phyloP scores from a whole-genome alignment of 2,113 vertebrate species.

The Boulengeromyrus knoepffleri region DNA sequence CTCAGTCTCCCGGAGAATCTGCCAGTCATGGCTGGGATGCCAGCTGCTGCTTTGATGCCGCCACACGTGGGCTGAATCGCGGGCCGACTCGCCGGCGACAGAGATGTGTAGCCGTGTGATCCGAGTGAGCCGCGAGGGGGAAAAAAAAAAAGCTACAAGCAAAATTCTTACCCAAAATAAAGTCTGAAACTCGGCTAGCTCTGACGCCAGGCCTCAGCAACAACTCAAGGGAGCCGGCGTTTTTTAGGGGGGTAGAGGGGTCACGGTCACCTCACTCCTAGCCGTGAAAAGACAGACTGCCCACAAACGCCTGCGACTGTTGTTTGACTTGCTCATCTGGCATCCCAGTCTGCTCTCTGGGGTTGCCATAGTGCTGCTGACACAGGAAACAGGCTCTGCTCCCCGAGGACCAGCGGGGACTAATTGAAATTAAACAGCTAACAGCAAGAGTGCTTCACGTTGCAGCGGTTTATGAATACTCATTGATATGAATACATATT shows the following conservation, averaged over 20 bases:
- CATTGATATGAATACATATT: conserved; percentile 44
- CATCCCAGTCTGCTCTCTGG: conserved; percentile 33
- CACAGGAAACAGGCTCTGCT: conserved; percentile 33
- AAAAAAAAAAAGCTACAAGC: background rate
- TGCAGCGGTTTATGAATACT: conserved; percentile 59
- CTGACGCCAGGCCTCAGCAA: background rate
- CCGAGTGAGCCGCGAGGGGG: background rate
- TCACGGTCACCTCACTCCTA: background rate
- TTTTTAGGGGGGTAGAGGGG: background rate
- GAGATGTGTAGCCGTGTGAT: background rate
- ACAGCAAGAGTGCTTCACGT: conserved; percentile 60
- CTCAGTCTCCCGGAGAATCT: conserved; percentile 39
- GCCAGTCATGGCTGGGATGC: conserved; percentile 41
- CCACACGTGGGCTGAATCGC: background rate
- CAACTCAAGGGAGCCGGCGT: background rate
- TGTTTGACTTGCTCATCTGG: background rate
- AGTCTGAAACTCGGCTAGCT: background rate
- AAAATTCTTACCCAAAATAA: background rate
- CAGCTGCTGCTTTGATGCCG: conserved; percentile 40
- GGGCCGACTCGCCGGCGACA: background rate
- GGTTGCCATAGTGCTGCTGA: conserved; percentile 45
- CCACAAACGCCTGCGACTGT: background rate
- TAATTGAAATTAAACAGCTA: conserved; percentile 78
- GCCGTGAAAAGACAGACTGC: background rate
- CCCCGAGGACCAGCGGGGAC: conserved; percentile 63